Percentiles rank a stretch among this genome's conserved stretches.
phyloP scores from a whole-genome alignment of 2,888 invertebrate species.

The Prionchulus punctatus region DNA sequence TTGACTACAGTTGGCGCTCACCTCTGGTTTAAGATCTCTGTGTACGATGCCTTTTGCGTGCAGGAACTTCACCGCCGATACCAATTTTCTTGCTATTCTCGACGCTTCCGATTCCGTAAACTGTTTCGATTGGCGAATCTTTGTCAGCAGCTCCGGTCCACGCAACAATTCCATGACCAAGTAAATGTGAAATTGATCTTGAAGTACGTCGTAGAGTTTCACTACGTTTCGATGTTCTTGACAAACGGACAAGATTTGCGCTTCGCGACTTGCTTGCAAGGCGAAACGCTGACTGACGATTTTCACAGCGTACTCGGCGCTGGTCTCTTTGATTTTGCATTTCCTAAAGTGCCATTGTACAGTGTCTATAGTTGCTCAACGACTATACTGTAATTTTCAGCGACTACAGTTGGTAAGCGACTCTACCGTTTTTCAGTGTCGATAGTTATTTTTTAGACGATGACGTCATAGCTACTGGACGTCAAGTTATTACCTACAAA shows the following conservation, averaged over 20 bases:
- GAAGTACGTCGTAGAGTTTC: conserved; percentile 59
- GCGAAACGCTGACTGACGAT: conserved; percentile 49
- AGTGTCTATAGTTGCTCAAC: conserved; percentile 4
- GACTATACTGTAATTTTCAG: background rate
- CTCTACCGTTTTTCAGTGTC: no score
- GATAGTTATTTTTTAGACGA: background rate
- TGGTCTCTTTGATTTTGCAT: conserved; percentile 56
- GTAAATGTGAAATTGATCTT: conserved; percentile 69
- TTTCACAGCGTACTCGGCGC: conserved; percentile 68
- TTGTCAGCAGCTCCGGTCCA: conserved; percentile 61
- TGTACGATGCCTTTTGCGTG: conserved; percentile 71
- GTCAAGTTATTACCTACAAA: conserved; percentile 44
- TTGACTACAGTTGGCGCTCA: no score
- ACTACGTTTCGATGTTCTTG: conserved; percentile 79
- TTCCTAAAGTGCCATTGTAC: conserved; percentile 44
- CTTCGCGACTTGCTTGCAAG: conserved; percentile 53
- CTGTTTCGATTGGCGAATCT: conserved; percentile 48
- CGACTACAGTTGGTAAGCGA: background rate
- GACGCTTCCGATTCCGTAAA: conserved; percentile 63
- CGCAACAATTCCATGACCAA: conserved; percentile 66
- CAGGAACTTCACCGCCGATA: conserved; percentile 65
- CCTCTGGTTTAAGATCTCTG: conserved; percentile 84
- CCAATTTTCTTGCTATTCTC: conserved; percentile 61
- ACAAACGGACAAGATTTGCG: conserved; percentile 59
- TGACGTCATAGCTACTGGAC: background rate